These are phyloP conservation scores for Gymnopithys bicolor DNA, from an alignment of 2,797 vertebrate species.

Conservation along the genomic window DNA sequence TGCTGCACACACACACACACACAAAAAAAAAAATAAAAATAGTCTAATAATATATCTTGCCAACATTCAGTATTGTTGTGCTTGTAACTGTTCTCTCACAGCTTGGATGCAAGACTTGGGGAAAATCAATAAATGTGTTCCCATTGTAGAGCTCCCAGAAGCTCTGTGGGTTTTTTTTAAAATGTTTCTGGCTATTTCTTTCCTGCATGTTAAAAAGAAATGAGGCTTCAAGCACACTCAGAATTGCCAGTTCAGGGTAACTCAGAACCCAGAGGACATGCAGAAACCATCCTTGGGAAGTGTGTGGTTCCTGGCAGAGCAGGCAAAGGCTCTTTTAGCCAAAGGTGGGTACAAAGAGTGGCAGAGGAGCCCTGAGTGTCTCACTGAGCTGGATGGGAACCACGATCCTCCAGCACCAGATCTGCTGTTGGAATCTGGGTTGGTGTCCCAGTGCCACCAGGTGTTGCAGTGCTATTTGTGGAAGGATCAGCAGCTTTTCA, in stretches of 20 bases:
- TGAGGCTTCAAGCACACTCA: neutral
- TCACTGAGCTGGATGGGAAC: neutral
- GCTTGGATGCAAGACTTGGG: neutral
- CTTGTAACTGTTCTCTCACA: neutral
- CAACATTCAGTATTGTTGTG: neutral
- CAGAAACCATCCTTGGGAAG: neutral
- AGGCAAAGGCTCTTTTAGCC: neutral
- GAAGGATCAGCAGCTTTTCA: neutral
- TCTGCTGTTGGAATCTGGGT: neutral
- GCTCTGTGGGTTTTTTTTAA: neutral
- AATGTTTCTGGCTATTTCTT: conserved; percentile 19
- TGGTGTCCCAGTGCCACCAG: neutral
- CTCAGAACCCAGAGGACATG: neutral
- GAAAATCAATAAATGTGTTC: conserved; percentile 17
- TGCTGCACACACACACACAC: neutral
- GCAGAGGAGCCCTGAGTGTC: neutral
- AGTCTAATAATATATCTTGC: neutral
- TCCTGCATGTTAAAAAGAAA: neutral
- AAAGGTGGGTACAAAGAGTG: neutral
- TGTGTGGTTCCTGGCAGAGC: neutral
- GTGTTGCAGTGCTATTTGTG: neutral
- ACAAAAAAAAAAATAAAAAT: neutral
- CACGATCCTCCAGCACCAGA: neutral
- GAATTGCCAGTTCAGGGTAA: neutral
- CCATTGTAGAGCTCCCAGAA: neutral